These are phyloP conservation scores for Epizoanthus stellaris DNA, from an alignment of 92 coral and sea anemone genomes.

Conservation along the genomic window DNA sequence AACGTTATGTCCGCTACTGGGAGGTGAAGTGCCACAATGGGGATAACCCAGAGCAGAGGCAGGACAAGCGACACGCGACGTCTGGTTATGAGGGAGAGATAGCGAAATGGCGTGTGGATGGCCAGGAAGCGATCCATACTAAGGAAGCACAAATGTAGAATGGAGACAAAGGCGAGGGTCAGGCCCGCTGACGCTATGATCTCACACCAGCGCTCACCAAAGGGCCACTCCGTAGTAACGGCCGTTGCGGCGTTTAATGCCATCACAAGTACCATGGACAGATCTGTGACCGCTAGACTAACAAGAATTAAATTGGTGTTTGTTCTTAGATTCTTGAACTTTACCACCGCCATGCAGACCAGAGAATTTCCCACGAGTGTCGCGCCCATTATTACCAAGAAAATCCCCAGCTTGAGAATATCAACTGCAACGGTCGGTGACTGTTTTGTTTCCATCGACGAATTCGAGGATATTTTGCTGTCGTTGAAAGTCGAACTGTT, in stretches of 20 bases:
- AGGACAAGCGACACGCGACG: slow-evolving; percentile 53
- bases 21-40: slow-evolving; percentile 58
- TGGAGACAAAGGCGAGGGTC: slow-evolving; percentile 76
- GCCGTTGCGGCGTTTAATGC: slow-evolving; percentile 75
- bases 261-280: slow-evolving; percentile 87
- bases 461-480: neutral
- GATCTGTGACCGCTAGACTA: slow-evolving; percentile 87
- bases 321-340: slow-evolving; percentile 74
- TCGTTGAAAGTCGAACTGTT: neutral
- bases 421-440: neutral
- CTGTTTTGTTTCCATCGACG: neutral
- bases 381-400: slow-evolving; percentile 61
- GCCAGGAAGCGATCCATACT: slow-evolving; percentile 93
- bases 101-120: slow-evolving; percentile 80
- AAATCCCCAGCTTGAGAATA: slow-evolving; percentile 55
- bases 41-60: slow-evolving; percentile 63
- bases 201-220: slow-evolving; percentile 75
- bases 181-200: slow-evolving; percentile 72
- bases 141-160: slow-evolving; percentile 85
- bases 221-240: slow-evolving; percentile 80
- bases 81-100: slow-evolving; percentile 68
- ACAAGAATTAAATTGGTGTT: slow-evolving; percentile 77
- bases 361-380: slow-evolving; percentile 79
- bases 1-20: slow-evolving; percentile 81
- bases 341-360: slow-evolving; percentile 70